Percentiles rank a stretch among this genome's conserved stretches.
Conservation (phyloP, 2,888 invertebrate genomes). For the Amphipoea oculea region DNA sequence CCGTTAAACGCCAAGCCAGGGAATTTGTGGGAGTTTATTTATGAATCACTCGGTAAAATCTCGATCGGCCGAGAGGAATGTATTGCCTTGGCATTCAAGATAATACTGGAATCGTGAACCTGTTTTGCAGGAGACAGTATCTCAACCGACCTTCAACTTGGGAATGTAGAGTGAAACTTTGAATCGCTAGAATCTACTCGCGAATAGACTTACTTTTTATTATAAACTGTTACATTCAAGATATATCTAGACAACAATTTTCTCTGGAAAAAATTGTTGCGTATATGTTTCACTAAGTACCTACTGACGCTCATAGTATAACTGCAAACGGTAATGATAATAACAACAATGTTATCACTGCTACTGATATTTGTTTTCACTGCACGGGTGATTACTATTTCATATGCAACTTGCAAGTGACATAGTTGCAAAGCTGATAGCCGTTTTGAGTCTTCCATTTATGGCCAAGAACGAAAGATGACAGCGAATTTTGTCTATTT, state of each 20-base stretch:
- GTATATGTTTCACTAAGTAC: neutral
- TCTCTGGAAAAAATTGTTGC: neutral
- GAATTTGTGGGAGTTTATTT: conserved; percentile 73
- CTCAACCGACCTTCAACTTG: conserved; percentile 65
- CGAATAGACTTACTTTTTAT: conserved; percentile 36
- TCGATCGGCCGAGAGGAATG: conserved; percentile 62
- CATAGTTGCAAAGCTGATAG: neutral
- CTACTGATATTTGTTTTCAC: neutral
- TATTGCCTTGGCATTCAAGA: conserved; percentile 72
- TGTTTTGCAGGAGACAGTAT: conserved; percentile 68
- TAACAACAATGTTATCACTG: neutral
- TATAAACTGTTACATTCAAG: neutral
- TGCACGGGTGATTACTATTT: neutral
- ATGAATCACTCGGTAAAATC: conserved; percentile 71
- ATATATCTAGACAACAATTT: neutral
- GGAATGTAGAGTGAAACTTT: conserved; percentile 52
- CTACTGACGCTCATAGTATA: neutral
- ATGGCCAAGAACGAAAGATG: neutral
- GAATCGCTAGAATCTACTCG: conserved; percentile 18
- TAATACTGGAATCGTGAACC: conserved; percentile 65
- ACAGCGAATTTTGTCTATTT: neutral
- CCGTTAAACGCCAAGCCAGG: conserved; percentile 69
- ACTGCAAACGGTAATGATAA: neutral
- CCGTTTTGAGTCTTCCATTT: neutral
- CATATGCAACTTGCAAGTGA: neutral